These are phyloP conservation scores for Pachyrhynchus sulphureomaculatus DNA, from an alignment of 1,140 invertebrate genomes.

Conservation along the genomic window DNA sequence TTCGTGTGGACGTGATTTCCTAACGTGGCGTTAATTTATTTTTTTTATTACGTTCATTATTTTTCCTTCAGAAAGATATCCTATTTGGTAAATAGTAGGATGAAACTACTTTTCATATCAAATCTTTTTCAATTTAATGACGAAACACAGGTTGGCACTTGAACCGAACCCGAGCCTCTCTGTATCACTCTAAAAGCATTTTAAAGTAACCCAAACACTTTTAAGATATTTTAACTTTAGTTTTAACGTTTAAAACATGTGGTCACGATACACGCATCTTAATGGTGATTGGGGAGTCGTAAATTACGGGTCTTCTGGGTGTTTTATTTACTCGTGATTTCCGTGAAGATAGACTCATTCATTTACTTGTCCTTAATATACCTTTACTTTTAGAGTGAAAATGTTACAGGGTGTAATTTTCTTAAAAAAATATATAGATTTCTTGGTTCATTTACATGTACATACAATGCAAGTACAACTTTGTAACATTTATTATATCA, in stretches of 20 bases:
- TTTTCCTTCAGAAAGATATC: background rate
- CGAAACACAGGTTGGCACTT: constrained; percentile 39
- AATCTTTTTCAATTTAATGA: constrained; percentile 5
- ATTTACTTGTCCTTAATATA: too few relatives aligned
- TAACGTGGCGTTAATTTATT: background rate
- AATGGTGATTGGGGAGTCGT: constrained; percentile 12
- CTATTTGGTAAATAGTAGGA: background rate
- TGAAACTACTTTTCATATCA: background rate
- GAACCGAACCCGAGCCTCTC: constrained; percentile 26
- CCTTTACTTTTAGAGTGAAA: too few relatives aligned
- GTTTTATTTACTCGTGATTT: constrained; percentile 8
- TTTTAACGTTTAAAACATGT: constrained; percentile 27
- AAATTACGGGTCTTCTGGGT: constrained; percentile 5
- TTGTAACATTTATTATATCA: too few relatives aligned
- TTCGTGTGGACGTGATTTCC: background rate
- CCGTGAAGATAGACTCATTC: background rate
- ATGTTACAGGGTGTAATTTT: too few relatives aligned
- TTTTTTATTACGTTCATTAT: too few relatives aligned
- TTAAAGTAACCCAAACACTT: constrained; percentile 47
- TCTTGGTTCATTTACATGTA: too few relatives aligned
- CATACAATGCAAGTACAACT: too few relatives aligned
- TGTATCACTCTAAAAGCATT: constrained; percentile 40
- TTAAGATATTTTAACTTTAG: constrained; percentile 43
- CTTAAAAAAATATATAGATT: too few relatives aligned
- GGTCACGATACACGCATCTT: constrained; percentile 15